Base-by-base conservation (phyloP, 2,797 vertebrate genomes). In the Rhinoraja longicauda region DNA sequence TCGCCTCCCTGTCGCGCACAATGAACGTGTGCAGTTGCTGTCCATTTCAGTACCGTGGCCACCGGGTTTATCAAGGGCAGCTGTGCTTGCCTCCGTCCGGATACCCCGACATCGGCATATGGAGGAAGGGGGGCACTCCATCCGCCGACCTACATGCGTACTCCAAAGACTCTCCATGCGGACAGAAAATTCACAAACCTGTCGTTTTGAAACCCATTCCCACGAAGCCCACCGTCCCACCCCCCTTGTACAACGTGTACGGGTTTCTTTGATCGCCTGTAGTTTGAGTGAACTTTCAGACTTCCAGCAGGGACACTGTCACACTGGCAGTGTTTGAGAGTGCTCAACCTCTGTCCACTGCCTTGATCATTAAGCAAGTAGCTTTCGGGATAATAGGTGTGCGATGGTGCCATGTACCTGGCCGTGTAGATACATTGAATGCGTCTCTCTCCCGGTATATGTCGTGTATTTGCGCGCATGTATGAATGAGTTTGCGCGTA, bases 131-230 rank as follows among this genome's bases (percentile, higher is more conserved):
- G 32, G 88, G 94, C 0, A 95, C 93, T 0, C 94, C 95, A 70
- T 96, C 97, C 0, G 95, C 97, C 92, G 97, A 97, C 32, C 95
- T 94, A 1, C 94, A 95, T 0, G 95, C 95, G 90, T 94, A 93
- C 0, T 94, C 94, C 72, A 93, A 93, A 84, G 93, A 90, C 79
- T 73, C 79, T 15, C 24, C 90, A 53, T 95, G 95, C 36, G 97
- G 96, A 93, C 97, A 97, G 93, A 98, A 97, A 93, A 95, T 97
- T n/a, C 97, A 97, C 95, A 96, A 97, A 59, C 99, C 99, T 0
- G 97, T 98, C 93, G 98, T 99, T 93, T 97, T 99, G 94, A 99
- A 99, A 95, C 99, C 99, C 39, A 99, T 99, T 93, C 98, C 99
- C 79, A 99, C 99, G 59, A 99, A 99, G 94, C 98, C 99, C 0